Evolutionary conservation across 2,797 vertebrate genomes (phyloP), one percentile per base, ranked within the genome.

Genomic region (Tadarida brasiliensis): DNA sequence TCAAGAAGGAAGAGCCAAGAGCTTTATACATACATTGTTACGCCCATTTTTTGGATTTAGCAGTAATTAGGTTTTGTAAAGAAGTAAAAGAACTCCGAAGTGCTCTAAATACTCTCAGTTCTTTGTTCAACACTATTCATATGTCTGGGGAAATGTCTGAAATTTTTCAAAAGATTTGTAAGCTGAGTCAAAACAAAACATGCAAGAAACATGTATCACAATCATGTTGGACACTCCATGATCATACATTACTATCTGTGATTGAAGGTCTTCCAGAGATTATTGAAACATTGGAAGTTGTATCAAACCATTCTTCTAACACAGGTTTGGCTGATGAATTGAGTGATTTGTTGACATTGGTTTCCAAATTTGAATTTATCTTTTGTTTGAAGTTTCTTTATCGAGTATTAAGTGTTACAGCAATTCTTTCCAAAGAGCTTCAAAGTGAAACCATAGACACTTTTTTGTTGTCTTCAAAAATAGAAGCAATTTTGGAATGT

Each of bases 301-400:
- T 76, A 20, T 83, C 95, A 11, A 76, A 20, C 59, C 92, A 84
- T 51, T 92, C 95, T 81, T 83, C 94, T 94, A 88, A 96, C 76
- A 95, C 78, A 92, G 85, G 49, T 74, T 67, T 92, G 51, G 35
- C 86, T 83, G 89, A 96, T 84, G 82, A 97, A 80, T n/a, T 97
- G 90, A 92, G 26, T 77, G 94, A 97, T 49, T 87, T 97, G 86
- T 57, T 97, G 87, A 70, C 59, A 44, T 1, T 91, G 24, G n/a
- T 97, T 95, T 97, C 94, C 91, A 97, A 96, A 96, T 97, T 97
- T 94, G 97, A 97, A 51, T 97, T 97, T 93, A 94, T 97, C 67
- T 97, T 97, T 95, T 96, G 97, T 96, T 94, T 96, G 71, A 97
- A 97, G 86, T 96, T 97, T 95, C 97, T 97, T 89, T 97, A 97